A percentile compares a stretch with the other conserved stretches of the same genome.
These are phyloP conservation scores for Tympanuchus pallidicinctus DNA, from an alignment of 2,113 vertebrate species.

Conservation along the genomic window DNA sequence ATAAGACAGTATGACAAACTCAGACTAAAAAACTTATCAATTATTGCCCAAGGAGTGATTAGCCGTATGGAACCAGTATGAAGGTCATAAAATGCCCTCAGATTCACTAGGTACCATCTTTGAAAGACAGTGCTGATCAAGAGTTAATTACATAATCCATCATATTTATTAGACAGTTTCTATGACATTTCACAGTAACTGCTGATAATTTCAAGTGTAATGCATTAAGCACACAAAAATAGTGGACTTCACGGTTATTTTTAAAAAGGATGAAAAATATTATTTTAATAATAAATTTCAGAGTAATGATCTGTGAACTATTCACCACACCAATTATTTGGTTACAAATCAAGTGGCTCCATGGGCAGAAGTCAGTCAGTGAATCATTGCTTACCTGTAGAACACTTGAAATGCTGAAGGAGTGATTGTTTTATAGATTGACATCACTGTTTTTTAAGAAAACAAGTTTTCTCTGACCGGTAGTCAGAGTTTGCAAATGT, in stretches of 20 bases:
- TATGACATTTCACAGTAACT: conserved; percentile 71
- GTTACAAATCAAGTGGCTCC: neutral
- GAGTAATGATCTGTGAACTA: conserved; percentile 3
- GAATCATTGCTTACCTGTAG: neutral
- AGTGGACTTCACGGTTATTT: neutral
- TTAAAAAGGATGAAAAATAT: neutral
- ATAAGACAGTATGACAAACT: conserved; percentile 70
- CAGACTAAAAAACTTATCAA: conserved; percentile 77
- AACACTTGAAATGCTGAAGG: neutral
- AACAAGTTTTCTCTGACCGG: conserved; percentile 20
- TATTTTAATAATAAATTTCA: conserved; percentile 42
- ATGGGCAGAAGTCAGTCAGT: neutral
- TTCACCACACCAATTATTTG: neutral
- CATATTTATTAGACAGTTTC: conserved; percentile 79
- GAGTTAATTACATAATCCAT: conserved; percentile 83
- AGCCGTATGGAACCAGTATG: conserved; percentile 66
- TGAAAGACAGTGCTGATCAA: conserved; percentile 77
- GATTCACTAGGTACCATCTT: conserved; percentile 74
- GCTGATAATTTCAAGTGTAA: conserved; percentile 67
- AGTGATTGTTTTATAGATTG: neutral
- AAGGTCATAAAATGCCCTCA: conserved; percentile 75
- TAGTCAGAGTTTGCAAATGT: neutral
- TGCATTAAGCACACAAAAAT: conserved; percentile 14
- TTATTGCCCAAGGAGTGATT: conserved; percentile 85
- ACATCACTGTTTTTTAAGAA: conserved; percentile 1